A percentile compares a stretch with the other conserved stretches of the same genome.
phyloP scores from a whole-genome alignment of 2,113 vertebrate genomes.

The Ochotona curzoniae region DNA sequence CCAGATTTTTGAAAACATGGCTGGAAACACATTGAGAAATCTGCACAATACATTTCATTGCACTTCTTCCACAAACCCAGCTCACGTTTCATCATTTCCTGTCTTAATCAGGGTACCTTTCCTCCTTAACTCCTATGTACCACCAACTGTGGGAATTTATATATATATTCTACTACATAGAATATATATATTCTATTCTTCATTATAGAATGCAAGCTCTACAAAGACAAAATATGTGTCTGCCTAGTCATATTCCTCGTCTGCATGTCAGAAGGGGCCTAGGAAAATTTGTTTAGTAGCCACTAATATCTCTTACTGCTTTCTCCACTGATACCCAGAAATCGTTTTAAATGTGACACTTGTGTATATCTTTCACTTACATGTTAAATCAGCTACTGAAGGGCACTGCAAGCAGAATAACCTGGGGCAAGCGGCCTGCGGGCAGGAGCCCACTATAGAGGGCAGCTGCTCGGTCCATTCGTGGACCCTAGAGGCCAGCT shows the following conservation, averaged over 20 bases:
- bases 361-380: not conserved
- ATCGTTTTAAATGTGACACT: not conserved
- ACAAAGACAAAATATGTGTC: not conserved
- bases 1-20: conserved; percentile 2
- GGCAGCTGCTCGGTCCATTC: not conserved
- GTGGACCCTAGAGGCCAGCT: not conserved
- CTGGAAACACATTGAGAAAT: not conserved
- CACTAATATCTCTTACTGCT: not conserved
- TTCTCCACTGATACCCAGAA: not conserved
- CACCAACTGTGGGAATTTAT: not conserved
- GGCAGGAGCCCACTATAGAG: not conserved
- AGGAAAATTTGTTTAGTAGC: not conserved
- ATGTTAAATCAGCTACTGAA: not conserved
- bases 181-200: not conserved
- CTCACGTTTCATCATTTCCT: conserved; percentile 22
- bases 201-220: not conserved
- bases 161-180: not conserved
- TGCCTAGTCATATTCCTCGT: not conserved
- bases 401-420: not conserved
- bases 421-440: not conserved
- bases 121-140: not conserved
- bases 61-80: not conserved
- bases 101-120: not conserved
- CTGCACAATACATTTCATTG: conserved; percentile 18
- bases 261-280: not conserved